Percentiles rank a stretch among this genome's conserved stretches.
phyloP scores from a whole-genome alignment of 2,113 vertebrate species.

The Bucco capensis region DNA sequence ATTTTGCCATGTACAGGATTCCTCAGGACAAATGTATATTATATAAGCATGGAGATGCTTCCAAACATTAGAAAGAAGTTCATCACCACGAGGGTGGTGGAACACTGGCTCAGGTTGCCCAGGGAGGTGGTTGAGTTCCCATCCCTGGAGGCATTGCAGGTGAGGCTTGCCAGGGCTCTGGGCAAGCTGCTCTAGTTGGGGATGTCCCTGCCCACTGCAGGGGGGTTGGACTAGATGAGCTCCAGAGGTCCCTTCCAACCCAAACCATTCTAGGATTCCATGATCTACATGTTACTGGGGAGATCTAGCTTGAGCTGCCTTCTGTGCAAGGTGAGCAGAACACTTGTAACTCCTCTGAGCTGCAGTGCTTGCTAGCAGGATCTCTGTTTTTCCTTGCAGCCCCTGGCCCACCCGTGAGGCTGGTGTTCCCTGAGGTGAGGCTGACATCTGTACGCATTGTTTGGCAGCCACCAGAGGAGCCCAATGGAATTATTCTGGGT shows the following conservation, averaged over 20 bases:
- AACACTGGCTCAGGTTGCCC: too few species aligned
- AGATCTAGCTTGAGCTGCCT: not conserved
- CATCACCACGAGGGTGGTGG: too few species aligned
- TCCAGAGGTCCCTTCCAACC: too few species aligned
- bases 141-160: too few species aligned
- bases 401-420: constrained; percentile 85
- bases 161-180: too few species aligned
- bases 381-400: constrained; percentile 65
- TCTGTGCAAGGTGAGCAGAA: fast-evolving
- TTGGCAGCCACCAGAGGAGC: constrained; percentile 89
- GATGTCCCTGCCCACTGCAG: too few species aligned
- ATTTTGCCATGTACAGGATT: not conserved
- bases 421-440: constrained; percentile 93
- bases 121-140: too few species aligned
- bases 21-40: not conserved
- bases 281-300: fast-evolving
- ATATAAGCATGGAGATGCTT: too few species aligned
- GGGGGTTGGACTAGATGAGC: too few species aligned
- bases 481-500: constrained; percentile 93
- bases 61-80: too few species aligned
- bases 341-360: not conserved
- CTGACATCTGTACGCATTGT: constrained; percentile 85
- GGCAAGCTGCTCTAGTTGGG: too few species aligned
- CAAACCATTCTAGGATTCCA: too few species aligned
- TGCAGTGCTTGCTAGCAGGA: not conserved